Evolutionary conservation across 2,888 invertebrate species (phyloP), one percentile per base, ranked within the genome.

Genomic region (Andricus curvator): DNA sequence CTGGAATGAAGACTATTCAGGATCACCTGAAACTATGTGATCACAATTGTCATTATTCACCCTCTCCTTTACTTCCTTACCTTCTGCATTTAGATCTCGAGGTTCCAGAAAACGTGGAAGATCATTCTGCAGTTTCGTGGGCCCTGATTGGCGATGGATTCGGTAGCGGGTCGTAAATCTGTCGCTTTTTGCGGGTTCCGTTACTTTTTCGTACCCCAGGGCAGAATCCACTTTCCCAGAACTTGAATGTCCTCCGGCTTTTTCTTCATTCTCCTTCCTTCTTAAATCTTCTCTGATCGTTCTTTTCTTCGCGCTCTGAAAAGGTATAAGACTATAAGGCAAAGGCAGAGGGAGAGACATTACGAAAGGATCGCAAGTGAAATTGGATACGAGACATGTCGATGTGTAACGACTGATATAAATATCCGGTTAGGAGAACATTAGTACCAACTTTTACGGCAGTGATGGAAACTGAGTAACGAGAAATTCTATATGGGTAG

Each of bases 161-260:
- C 85, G 83, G 86, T 86, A 85, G 86, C 84, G 33, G 56, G 82
- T 65, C 81, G 81, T 88, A 88, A 88, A 88, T 87, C 85, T 85
- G 77, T 83, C 83, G 41, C 67, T 70, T 82, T 86, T 86, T 85
- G 81, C 83, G 78, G 83, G 65, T 83, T 85, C 88, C 86, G 87
- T 88, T 88, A 86, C 78, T 70, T 84, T 83, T 88, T 86, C 82
- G 41, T 77, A 62, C 80, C 44, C 67, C 37, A 29, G 66, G 22
- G 62, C 56, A 78, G 60, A 48, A 74, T 81, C 68, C 60, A 79
- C 79, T 79, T 84, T 78, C 81, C 82, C 64, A 79, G 82, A 84
- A 82, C 51, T 67, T 76, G 68, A 70, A 80, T 82, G 79, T 81
- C 81, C 77, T 76, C 76, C 20, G 64, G 51, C 29, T 70, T 74